Evolutionary conservation across 2,113 vertebrate species (phyloP), one percentile per base, ranked within the genome.

Genomic region (Nanorana parkeri): DNA sequence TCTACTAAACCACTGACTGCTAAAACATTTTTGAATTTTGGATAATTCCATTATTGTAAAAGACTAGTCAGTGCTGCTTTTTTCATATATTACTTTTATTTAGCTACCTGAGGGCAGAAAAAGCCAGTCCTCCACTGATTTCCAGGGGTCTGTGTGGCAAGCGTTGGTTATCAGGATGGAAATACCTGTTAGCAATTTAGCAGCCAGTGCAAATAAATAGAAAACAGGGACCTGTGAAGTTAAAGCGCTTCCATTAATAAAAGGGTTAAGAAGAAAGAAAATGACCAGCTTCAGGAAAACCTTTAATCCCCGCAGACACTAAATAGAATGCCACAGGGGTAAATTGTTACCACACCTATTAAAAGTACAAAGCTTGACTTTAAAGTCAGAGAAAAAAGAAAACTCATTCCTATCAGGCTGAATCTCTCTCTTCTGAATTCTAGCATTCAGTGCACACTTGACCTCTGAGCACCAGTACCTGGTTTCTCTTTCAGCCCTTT

Each of bases 381-480:
- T 81, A 67, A 78, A 75, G 28, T 15, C 3, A 64, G 66, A 64
- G 20, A 63, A 54, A 74, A 78, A 66, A 64, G 60, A 68, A 68
- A 80, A 58, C 0, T 78, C 17, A 72, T 15, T 68, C 84, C 41
- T 83, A 47, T 61, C 72, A 66, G 68, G 0, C 63, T 23, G 68
- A 84, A 89, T 88, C 90, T 81, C 84, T 84, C 66, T 80, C 63
- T 71, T 28, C 86, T 90, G 89, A 92, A 88, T 85, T 85, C 86
- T 86, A 83, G 85, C 85, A 86, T 89, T 88, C 86, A 92, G 83
- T 63, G 17, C 72, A 86, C 87, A 87, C 87, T 93, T 92, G 91
- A 90, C 89, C 92, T 90, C 90, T 89, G 85, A 89, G 85, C 86
- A 88, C 87, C 86, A 87, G 86, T 90, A 88, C 78, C 85, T 91